Base-by-base conservation (phyloP, 2,797 vertebrate species). In the Microctenopoma stevenorrisi region DNA sequence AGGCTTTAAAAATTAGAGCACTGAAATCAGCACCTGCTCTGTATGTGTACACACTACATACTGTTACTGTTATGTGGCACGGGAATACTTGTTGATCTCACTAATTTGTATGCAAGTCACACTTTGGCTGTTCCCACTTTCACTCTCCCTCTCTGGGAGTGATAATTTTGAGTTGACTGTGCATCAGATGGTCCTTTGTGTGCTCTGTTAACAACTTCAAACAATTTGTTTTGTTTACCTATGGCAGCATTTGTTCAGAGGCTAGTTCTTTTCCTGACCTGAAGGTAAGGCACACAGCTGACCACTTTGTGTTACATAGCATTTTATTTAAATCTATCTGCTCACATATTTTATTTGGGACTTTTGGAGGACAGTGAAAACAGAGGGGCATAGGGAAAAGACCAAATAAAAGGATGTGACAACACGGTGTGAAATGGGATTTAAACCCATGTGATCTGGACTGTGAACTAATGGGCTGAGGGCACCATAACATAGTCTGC, bases 341-440 rank as follows among this genome's bases (percentile, higher is more conserved):
- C 70, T 59, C 26, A 15, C 30, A 33, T 44, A 15, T 77, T 82
- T 76, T 71, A 55, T 49, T n/a, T 40, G 55, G 22, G 65, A 63
- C 58, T 83, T 75, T 78, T 66, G 0, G 43, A 71, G 79, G 78
- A 66, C 12, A 2, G 46, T n/a, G 46, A 68, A 37, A 16, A 33
- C 64, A 56, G 57, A 67, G 65, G 64, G 52, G 65, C 55, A 26
- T 33, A 6, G 30, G 63, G 58, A 64, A 73, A 72, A 64, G 63
- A 54, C 65, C 78, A 62, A 54, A 86, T 73, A 81, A 78, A 78
- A 50, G 64, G 73, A 76, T 68, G 74, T 77, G 85, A 88, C 75
- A 88, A 72, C 65, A 50, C 26, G 46, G 77, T 86, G 89, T 90
- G 87, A 92, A 91, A 92, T 87, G 81, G 87, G 89, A 92, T 92